These are phyloP conservation scores for Bucco capensis DNA, from an alignment of 2,113 vertebrate genomes.

Conservation along the genomic window DNA sequence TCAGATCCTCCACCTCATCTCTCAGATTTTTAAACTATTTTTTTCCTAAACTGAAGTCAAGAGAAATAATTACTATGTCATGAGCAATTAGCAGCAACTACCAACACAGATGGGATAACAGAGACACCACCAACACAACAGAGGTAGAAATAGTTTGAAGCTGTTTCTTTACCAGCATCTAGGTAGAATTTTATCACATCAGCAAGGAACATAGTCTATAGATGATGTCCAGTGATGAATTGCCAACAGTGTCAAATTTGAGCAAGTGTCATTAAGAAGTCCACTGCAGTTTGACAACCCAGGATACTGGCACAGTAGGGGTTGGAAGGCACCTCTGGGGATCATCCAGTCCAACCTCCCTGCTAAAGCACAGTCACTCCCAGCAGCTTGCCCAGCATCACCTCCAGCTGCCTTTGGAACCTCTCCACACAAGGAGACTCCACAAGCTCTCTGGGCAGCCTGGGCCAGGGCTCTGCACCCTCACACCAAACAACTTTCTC, in stretches of 20 bases:
- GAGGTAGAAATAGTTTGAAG: not conserved
- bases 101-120: not conserved
- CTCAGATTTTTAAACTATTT: not conserved
- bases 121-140: not conserved
- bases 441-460: no score
- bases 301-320: not conserved
- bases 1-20: not conserved
- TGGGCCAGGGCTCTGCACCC: no score
- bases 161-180: not conserved
- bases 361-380: no score
- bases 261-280: not conserved
- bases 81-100: not conserved
- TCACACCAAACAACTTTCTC: no score
- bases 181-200: not conserved
- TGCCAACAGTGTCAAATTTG: no score
- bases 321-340: no score
- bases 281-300: not conserved
- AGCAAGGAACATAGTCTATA: not conserved
- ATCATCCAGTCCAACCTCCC: no score
- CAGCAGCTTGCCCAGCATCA: no score
- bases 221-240: not conserved
- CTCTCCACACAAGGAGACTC: no score
- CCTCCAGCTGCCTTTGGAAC: no score
- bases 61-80: not conserved
- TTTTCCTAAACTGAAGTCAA: not conserved